Evolutionary conservation across 2,888 invertebrate species (phyloP), one percentile per base, ranked within the genome.

Genomic region (Leptothorax acervorum): DNA sequence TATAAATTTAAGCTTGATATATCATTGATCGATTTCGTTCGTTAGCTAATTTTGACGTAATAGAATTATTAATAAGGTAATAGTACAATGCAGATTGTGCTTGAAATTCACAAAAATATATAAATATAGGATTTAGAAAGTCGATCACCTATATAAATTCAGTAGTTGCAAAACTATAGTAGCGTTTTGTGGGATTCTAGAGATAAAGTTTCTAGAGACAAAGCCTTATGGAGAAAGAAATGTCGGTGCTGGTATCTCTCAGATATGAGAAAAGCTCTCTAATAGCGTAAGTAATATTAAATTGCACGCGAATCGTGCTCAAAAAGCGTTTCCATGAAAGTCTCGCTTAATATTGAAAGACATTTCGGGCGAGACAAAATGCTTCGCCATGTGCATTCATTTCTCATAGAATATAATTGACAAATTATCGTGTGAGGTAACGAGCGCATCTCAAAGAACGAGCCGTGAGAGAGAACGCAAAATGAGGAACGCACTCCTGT

Each of bases 361-460:
- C 15, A 42, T 48, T 75, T 65, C 65, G 11, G 8, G 39, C 15
- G 18, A 60, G 45, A 53, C 48, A 15, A 75, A 75, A 76, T 12
- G 28, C 57, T 48, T 5, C n/a, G 18, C 23, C 18, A n/a, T 35
- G 35, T n/a, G 18, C 28, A 65, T 55, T 55, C 12, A 76, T 76
- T 66, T 15, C 3, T 18, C 28, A 62, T 42, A 18, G 12, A n/a
- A 48, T 39, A 57, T 48, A 68, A 78, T 60, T 39, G 68, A 70
- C 68, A 78, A 68, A 73, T 65, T 76, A 48, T 48, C 12, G 57
- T 12, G 51, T n/a, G 48, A 57, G 12, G 23, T 42, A 39, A 65
- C 28, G 76, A 66, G 53, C 12, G 28, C 18, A 15, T 23, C 3
- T 76, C 39, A 45, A 76, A 60, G 70, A 66, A 48, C n/a, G 53